Evolutionary conservation across 1,140 invertebrate species (phyloP), one percentile per base, ranked within the genome.

Genomic region (Holcopasites calliopsidis): DNA sequence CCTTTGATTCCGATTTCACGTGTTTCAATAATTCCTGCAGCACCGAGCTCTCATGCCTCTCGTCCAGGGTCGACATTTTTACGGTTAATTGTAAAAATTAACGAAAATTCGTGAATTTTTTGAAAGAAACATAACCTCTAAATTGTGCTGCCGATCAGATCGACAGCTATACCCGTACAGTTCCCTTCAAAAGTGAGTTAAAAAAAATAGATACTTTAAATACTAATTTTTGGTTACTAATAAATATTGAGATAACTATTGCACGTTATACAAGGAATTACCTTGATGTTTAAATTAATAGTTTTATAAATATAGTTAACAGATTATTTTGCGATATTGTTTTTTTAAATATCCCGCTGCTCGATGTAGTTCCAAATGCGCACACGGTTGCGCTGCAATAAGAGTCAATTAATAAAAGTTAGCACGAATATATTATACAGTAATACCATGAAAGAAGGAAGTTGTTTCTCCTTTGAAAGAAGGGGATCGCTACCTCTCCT

Each of bases 41-140:
- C 40, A 84, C 35, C 10, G 66, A 69, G 57, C 50, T 69, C 38
- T 86, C 84, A 8, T 44, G 70, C 64, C 84, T 85, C 49, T 71
- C 72, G 50, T 62, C 49, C 40, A 83, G 38, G 31, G 81, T 58
- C 40, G 85, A 84, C 85, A 89, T 88, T 72, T 85, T 69, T 33
- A 28, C 23, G 42, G 40, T 60, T 35, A 60, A 77, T 54, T 60
- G 76, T 33, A 55, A 61, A 71, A 84, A 77, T 60, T 60, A 26
- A 18, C 11, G 54, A 80, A 80, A 82, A 79, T 64, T 35, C 31
- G 31, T 21, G 33, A 58, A 58, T 82, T 81, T 76, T 76, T 35
- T 23, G 16, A 23, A 49, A 23, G 23, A 18, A 77, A 85, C 80
- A 86, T 87, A 87, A 87, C 86, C 85, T 84, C 68, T 60, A 84